Evolutionary conservation across 2,888 invertebrate species (phyloP).

Genomic region (Oithona nana): DNA sequence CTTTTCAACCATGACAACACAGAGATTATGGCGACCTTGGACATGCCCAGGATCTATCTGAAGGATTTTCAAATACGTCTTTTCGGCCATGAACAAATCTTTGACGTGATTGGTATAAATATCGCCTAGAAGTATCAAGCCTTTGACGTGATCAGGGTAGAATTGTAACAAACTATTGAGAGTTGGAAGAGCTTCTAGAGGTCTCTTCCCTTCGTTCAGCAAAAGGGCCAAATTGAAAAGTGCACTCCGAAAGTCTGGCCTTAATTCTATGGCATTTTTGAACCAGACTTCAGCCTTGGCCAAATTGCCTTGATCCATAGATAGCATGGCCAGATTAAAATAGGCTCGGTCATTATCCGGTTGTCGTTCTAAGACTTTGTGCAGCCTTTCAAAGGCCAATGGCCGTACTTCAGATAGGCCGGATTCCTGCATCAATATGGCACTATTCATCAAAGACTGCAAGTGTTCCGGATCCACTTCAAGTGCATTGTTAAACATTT

Average conservation of each 20-base stretch:
- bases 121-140: slow-evolving; percentile 75
- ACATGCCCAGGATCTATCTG: slow-evolving; percentile 72
- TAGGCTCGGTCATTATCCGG: slow-evolving; percentile 61
- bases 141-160: slow-evolving; percentile 85
- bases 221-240: slow-evolving; percentile 81
- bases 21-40: slow-evolving; percentile 84
- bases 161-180: slow-evolving; percentile 70
- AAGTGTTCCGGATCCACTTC: slow-evolving; percentile 83
- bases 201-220: slow-evolving; percentile 65
- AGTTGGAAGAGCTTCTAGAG: slow-evolving; percentile 77
- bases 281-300: slow-evolving; percentile 79
- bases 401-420: slow-evolving; percentile 24
- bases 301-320: slow-evolving; percentile 82
- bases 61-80: slow-evolving; percentile 76
- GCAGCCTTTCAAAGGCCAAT: slow-evolving; percentile 50
- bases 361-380: slow-evolving; percentile 33
- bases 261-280: slow-evolving; percentile 35
- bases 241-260: slow-evolving; percentile 44
- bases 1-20: slow-evolving; percentile 83
- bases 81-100: slow-evolving; percentile 75
- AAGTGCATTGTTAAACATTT: slow-evolving; percentile 77
- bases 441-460: slow-evolving; percentile 82
- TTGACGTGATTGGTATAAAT: slow-evolving; percentile 90
- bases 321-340: slow-evolving; percentile 88
- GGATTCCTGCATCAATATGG: slow-evolving; percentile 50